Base-by-base conservation (phyloP, 2,888 invertebrate genomes). In the Resseliella maxima region DNA sequence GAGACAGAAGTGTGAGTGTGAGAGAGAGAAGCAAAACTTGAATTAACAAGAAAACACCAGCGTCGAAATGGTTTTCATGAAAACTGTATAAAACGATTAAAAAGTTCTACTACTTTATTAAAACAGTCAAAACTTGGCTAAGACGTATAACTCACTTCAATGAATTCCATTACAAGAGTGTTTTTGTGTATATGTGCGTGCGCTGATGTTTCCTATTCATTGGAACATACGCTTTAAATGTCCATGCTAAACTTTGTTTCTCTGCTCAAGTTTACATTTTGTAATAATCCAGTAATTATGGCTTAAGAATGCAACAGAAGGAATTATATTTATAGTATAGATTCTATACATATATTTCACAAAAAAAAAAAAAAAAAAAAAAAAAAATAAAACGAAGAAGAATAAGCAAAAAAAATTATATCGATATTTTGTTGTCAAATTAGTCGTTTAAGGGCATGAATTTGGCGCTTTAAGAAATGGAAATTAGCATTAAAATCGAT, bases 401-500 rank as follows among this genome's bases (percentile, higher is more conserved):
- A n/a, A n/a, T n/a, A n/a, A n/a, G n/a, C n/a, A n/a, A n/a, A n/a
- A n/a, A n/a, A n/a, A n/a, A n/a, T n/a, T n/a, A n/a, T n/a, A 50
- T 18, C 46, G 46, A 50, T 50, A 24, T 59, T 59, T 24, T 59
- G n/a, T 24, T 10, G 24, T 59, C 46, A 59, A 72, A 72, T 72
- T 31, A 27, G 59, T 12, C 59, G 72, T 15, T 31, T 72, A 72
- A 72, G 72, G 72, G 72, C 72, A 31, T 31, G 35, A 15, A 31
- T 31, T 72, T 72, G 72, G 31, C 35, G 72, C 72, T 35, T 24
- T 59, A n/a, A n/a, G 24, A 59, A 59, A 59, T 59, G 59, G 59
- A 59, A 59, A 59, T 59, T 59, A 72, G 27, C 15, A 31, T 72
- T 35, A 24, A 8, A 59, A 72, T 59, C 31, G 72, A 72, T 72